Conservation (phyloP, 2,888 invertebrate species). For the Lucinisca nassula region DNA sequence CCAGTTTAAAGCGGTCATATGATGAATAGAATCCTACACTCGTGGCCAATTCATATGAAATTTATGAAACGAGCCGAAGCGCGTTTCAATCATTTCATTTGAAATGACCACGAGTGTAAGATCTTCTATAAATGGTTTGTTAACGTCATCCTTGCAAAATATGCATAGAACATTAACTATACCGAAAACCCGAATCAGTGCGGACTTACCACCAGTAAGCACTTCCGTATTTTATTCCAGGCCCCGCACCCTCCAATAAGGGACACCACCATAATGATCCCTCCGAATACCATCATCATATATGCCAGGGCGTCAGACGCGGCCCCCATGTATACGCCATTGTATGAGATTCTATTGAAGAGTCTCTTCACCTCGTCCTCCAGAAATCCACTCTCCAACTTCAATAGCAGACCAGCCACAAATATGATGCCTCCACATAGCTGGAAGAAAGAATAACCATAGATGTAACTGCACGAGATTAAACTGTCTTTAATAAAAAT, state of each 20-base stretch:
- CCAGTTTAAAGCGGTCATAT: too few relatives aligned
- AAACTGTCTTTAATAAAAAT: too few relatives aligned
- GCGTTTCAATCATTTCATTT: too few relatives aligned
- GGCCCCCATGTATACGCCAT: slow-evolving; percentile 33
- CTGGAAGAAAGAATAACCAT: slow-evolving; percentile 31
- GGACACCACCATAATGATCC: slow-evolving; percentile 41
- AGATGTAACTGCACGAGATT: too few relatives aligned
- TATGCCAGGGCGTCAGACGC: slow-evolving; percentile 39
- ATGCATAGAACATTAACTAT: too few relatives aligned
- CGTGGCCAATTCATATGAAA: too few relatives aligned
- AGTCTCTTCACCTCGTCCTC: slow-evolving; percentile 39
- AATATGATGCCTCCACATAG: slow-evolving; percentile 41
- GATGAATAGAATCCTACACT: too few relatives aligned
- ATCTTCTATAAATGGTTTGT: too few relatives aligned
- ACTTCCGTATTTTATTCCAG: slow-evolving; percentile 52
- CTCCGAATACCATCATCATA: slow-evolving; percentile 59
- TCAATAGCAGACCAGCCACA: slow-evolving; percentile 36
- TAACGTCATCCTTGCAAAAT: too few relatives aligned
- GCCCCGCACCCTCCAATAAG: slow-evolving; percentile 57
- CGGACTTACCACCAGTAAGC: slow-evolving; percentile 58
- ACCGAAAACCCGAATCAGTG: too few relatives aligned
- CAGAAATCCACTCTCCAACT: slow-evolving; percentile 42
- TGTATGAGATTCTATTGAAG: slow-evolving; percentile 46
- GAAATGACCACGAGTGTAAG: too few relatives aligned
- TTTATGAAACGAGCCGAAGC: too few relatives aligned